Conservation (phyloP, 2,113 vertebrate genomes). For the Gadus macrocephalus region DNA sequence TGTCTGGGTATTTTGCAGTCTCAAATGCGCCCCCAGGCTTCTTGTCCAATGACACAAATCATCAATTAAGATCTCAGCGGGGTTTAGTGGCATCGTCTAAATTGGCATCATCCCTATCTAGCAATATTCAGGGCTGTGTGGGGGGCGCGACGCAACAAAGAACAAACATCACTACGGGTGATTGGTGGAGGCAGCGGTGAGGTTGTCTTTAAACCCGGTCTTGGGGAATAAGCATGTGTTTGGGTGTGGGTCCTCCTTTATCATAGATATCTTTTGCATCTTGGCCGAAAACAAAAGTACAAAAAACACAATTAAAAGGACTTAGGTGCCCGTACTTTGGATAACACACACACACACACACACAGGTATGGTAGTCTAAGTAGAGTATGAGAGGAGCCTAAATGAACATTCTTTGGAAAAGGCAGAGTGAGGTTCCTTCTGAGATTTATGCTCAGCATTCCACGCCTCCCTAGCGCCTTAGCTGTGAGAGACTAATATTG, state of each 20-base stretch:
- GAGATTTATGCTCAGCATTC: slow-evolving; percentile 41
- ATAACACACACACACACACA: no score
- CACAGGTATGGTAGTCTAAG: no score
- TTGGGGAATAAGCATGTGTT: no score
- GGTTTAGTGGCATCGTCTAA: slow-evolving; percentile 66
- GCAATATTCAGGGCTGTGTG: slow-evolving; percentile 55
- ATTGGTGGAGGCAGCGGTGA: slow-evolving; percentile 13
- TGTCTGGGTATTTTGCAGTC: slow-evolving; percentile 56
- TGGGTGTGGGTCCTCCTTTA: no score
- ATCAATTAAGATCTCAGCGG: slow-evolving; percentile 81
- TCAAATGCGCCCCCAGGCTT: slow-evolving; percentile 69
- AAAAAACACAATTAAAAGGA: no score
- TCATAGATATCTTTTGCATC: no score
- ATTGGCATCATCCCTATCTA: slow-evolving; percentile 67
- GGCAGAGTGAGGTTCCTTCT: slow-evolving; percentile 29
- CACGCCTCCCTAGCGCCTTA: slow-evolving; percentile 45
- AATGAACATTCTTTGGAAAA: background rate
- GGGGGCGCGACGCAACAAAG: slow-evolving; percentile 51
- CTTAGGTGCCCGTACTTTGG: no score
- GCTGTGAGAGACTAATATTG: slow-evolving; percentile 43
- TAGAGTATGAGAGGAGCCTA: no score
- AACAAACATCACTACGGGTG: slow-evolving; percentile 55
- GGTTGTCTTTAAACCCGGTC: no score
- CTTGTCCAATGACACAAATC: slow-evolving; percentile 80
- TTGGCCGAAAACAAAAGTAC: no score